Evolutionary conservation across 2,888 invertebrate species (phyloP).

Genomic region (Melieria crassipennis): DNA sequence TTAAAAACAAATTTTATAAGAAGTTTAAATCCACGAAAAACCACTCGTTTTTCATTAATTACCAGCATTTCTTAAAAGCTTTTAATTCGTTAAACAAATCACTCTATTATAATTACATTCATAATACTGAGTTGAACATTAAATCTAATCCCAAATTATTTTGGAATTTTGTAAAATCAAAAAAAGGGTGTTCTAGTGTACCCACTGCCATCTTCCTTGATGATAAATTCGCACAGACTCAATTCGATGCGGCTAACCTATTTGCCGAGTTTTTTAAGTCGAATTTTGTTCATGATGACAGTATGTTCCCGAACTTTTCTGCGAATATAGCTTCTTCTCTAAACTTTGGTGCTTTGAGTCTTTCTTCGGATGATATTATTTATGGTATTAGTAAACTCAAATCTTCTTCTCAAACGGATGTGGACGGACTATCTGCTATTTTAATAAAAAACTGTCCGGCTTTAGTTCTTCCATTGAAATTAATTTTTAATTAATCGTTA

Average conservation of each 20-base stretch:
- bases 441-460: background rate
- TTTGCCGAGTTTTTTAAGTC: too few relatives aligned
- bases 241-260: background rate
- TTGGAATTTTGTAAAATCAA: background rate
- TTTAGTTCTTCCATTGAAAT: background rate
- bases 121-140: too few relatives aligned
- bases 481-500: background rate
- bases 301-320: background rate
- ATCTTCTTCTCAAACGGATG: background rate
- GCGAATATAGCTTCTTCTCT: background rate
- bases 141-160: background rate
- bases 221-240: background rate
- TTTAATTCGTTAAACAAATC: too few relatives aligned
- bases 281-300: background rate
- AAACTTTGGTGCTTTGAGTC: background rate
- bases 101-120: too few relatives aligned
- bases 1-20: background rate
- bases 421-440: background rate
- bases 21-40: background rate
- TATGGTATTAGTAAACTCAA: background rate
- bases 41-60: background rate
- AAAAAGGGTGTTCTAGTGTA: background rate
- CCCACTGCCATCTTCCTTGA: background rate
- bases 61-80: too few relatives aligned
- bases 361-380: background rate